These are phyloP conservation scores for Phodopus roborovskii DNA, from an alignment of 2,113 vertebrate genomes.

Conservation along the genomic window DNA sequence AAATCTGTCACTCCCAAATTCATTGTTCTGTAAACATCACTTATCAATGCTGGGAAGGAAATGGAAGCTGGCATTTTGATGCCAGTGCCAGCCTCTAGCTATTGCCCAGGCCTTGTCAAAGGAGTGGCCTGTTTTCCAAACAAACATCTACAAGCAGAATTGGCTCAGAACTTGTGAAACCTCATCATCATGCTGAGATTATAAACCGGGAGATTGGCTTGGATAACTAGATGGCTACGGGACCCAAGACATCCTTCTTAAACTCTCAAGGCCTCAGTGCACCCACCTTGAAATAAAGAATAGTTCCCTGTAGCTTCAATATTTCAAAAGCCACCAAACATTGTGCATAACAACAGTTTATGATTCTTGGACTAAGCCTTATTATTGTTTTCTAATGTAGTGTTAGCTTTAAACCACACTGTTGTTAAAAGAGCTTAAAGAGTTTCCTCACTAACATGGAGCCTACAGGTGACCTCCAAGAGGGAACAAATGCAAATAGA, in stretches of 20 bases:
- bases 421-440: background rate
- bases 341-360: background rate
- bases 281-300: background rate
- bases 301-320: background rate
- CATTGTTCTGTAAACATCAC: slow-evolving; percentile 41
- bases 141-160: background rate
- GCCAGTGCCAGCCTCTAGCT: slow-evolving; percentile 47
- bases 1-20: slow-evolving; percentile 67
- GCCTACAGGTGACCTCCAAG: background rate
- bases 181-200: background rate
- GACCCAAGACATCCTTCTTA: background rate
- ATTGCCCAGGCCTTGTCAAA: background rate
- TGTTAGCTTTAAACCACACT: background rate
- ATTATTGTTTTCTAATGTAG: background rate
- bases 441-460: background rate
- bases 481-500: background rate
- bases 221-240: background rate
- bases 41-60: slow-evolving; percentile 38
- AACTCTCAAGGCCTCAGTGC: background rate
- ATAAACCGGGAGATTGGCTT: background rate
- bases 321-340: slow-evolving; percentile 17
- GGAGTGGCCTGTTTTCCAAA: slow-evolving; percentile 20
- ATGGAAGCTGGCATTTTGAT: slow-evolving; percentile 51
- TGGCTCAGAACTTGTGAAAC: background rate
- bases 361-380: background rate